Base-by-base conservation (phyloP, 2,888 invertebrate genomes). In the Ceriagrion tenellum region DNA sequence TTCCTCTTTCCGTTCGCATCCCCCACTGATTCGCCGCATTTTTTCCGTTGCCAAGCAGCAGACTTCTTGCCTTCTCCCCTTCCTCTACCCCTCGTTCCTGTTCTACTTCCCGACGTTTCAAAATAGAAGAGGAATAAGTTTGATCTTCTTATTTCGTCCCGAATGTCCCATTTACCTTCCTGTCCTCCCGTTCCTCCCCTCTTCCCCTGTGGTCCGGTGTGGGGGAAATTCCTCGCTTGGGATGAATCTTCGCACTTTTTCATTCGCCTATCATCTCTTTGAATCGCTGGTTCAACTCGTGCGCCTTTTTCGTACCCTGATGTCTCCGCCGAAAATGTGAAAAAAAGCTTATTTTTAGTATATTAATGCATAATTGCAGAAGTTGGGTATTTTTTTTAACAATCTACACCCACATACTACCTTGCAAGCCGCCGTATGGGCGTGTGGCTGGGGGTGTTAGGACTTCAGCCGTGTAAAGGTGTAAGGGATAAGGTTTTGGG, bases 71-170 rank as follows among this genome's bases (percentile, higher is more conserved):
- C 59, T 12, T 59, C 81, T 18, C 81, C 35, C 30, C 81, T 16
- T 35, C 30, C 35, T 35, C 81, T 59, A 12, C 56, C 16, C n/a
- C 12, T 16, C 59, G 12, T 59, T 69, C 26, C 69, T 35, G 30
- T 26, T 81, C 35, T 26, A 81, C 81, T 81, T 81, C 81, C 35
- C 81, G 35, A 13, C 35, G 81, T 81, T 81, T 81, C 81, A 35
- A 81, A 81, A 81, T 81, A 81, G 81, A 81, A 81, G 81, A 35
- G 81, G 35, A 81, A 81, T 35, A 81, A 35, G 81, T 81, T 81
- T 81, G 30, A 35, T 81, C 35, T 81, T 81, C 81, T 81, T 81
- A 81, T 81, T 81, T 81, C 81, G 81, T 81, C 35, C 81, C 81
- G 35, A 81, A 81, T 35, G 81, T 81, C 81, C 81, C 26, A 81